Base-by-base conservation (phyloP, 2,797 vertebrate genomes). In the Periparus ater region DNA sequence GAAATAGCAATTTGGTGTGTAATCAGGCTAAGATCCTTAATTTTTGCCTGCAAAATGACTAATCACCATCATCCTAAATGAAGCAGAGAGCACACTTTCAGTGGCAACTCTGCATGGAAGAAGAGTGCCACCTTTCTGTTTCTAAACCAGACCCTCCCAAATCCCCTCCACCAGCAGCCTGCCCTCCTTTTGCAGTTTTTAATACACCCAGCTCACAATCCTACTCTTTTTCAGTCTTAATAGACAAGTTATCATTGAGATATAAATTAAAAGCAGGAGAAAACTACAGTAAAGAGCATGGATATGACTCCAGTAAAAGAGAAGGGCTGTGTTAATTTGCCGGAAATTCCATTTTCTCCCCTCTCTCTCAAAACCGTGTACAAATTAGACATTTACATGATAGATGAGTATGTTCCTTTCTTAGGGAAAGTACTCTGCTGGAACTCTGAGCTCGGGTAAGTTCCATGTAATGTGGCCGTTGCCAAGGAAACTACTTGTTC, bases 361-460 rank as follows among this genome's bases (percentile, higher is more conserved):
- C 78, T 80, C 62, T 89, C 75, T 96, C 95, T 94, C 91, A 92
- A 96, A 95, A 96, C 90, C 14, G 7, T 96, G 93, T 97, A 91
- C 95, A 96, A 95, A 95, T 96, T 92, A 96, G 95, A 95, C 96
- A 94, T 96, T 95, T 96, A 96, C 94, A 94, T 96, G 97, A 97
- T 90, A 95, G 84, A 95, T 95, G 89, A 94, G 88, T 92, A 96
- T 83, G 82, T 86, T 91, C 81, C 89, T 96, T 96, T 97, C 95
- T 95, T 95, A 91, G 91, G 90, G 88, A 94, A 96, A 97, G 93
- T 90, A 89, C 91, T 95, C 62, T 74, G 80, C 73, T 96, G 94
- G 88, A 95, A 93, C 91, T 96, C 55, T 6, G 74, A 96, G 71
- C 84, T 86, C 26, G 79, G 77, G 66, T 97, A 90, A 88, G 92